These are phyloP conservation scores for Lepisosteus oculatus DNA, from an alignment of 2,113 vertebrate species.

Conservation along the genomic window DNA sequence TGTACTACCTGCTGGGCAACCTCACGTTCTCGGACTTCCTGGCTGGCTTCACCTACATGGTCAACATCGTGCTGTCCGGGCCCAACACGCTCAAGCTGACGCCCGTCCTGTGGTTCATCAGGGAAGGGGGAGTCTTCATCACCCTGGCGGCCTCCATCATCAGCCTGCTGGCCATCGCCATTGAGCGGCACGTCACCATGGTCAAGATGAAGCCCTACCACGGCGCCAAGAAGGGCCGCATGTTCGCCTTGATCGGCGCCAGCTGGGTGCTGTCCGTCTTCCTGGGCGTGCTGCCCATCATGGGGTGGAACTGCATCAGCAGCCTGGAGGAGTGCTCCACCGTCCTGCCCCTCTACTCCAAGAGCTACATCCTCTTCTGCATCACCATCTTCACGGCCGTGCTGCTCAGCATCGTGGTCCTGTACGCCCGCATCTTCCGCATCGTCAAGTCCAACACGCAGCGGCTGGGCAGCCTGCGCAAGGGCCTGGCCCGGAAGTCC, in stretches of 20 bases:
- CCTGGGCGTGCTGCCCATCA: conserved; percentile 72
- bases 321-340: conserved; percentile 75
- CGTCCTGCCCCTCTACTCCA: conserved; percentile 82
- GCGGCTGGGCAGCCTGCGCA: conserved; percentile 42
- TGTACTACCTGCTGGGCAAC: conserved; percentile 86
- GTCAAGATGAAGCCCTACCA: conserved; percentile 76
- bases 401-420: conserved; percentile 76
- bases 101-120: conserved; percentile 77
- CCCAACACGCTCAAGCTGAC: conserved; percentile 77
- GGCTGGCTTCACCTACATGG: conserved; percentile 81
- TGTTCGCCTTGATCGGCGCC: conserved; percentile 69
- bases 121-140: conserved; percentile 83
- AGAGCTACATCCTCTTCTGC: conserved; percentile 83
- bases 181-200: conserved; percentile 86
- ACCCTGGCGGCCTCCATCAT: conserved; percentile 79
- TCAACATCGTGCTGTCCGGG: conserved; percentile 82
- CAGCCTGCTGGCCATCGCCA: conserved; percentile 84
- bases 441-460: conserved; percentile 77
- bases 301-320: conserved; percentile 87
- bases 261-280: conserved; percentile 75
- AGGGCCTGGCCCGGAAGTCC: conserved; percentile 55
- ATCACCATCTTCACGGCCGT: conserved; percentile 71
- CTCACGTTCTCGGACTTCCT: conserved; percentile 83
- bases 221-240: conserved; percentile 68
- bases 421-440: conserved; percentile 81